These are phyloP conservation scores for Diorhabda sublineata DNA, from an alignment of 1,140 invertebrate species.

Conservation along the genomic window DNA sequence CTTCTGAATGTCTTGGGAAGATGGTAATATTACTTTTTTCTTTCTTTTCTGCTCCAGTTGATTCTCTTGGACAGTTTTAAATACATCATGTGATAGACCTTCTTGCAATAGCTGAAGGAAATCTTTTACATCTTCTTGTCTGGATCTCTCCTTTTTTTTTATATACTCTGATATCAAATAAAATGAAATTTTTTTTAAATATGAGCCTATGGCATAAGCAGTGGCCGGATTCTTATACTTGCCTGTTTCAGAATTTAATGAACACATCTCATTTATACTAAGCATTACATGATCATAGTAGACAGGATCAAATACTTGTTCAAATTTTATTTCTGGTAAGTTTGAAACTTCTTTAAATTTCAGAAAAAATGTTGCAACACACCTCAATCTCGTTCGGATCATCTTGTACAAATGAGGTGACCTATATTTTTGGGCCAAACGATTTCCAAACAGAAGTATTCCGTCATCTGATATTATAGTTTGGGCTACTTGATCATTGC, in stretches of 20 bases:
- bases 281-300: too few relatives aligned
- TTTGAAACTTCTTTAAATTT: too few relatives aligned
- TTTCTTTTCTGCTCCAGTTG: constrained; percentile 5
- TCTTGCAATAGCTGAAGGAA: constrained; percentile 8
- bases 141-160: constrained; percentile 4
- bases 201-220: background rate
- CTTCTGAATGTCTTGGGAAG: constrained; percentile 1
- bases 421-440: too few relatives aligned
- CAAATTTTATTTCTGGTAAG: too few relatives aligned
- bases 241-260: background rate
- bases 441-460: too few relatives aligned
- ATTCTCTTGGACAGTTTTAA: constrained; percentile 16
- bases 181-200: constrained; percentile 1
- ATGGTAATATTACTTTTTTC: constrained; percentile 9
- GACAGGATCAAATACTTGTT: too few relatives aligned
- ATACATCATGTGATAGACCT: constrained; percentile 6
- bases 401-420: too few relatives aligned
- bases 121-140: constrained; percentile 1
- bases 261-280: too few relatives aligned
- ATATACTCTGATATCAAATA: constrained; percentile 6
- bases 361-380: too few relatives aligned
- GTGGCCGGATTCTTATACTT: background rate
- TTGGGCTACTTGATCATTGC: too few relatives aligned
- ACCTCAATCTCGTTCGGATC: too few relatives aligned
- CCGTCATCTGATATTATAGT: too few relatives aligned